Evolutionary conservation across 2,113 vertebrate genomes (phyloP).

Genomic region (Maccullochella peelii): DNA sequence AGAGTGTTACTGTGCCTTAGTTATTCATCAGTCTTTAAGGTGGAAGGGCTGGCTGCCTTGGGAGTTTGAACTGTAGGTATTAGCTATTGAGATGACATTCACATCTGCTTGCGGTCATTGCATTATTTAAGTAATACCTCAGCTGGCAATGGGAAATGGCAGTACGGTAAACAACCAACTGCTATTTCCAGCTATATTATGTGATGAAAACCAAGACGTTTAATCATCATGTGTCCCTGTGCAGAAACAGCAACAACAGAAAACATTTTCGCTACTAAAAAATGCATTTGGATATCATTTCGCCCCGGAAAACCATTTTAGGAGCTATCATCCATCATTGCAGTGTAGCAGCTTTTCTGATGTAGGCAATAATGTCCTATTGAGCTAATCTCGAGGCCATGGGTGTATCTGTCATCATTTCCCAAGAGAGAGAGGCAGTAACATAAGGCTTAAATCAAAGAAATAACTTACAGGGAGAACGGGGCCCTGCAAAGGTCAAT

Average conservation of each 20-base stretch:
- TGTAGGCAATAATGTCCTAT: slow-evolving; percentile 70
- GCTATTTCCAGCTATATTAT: slow-evolving; percentile 61
- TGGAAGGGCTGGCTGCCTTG: slow-evolving; percentile 47
- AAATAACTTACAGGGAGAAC: slow-evolving; percentile 60
- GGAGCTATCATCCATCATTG: slow-evolving; percentile 69
- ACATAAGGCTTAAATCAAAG: slow-evolving; percentile 69
- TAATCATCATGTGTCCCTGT: slow-evolving; percentile 68
- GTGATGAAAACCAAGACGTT: slow-evolving; percentile 49
- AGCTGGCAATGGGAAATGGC: slow-evolving; percentile 54
- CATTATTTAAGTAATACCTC: slow-evolving; percentile 74
- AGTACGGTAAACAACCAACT: slow-evolving; percentile 65
- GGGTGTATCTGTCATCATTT: slow-evolving; percentile 71
- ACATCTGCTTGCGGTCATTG: slow-evolving; percentile 69
- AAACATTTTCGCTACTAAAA: slow-evolving; percentile 68
- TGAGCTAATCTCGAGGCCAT: slow-evolving; percentile 66
- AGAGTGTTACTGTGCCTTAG: slow-evolving; percentile 51
- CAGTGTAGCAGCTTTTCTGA: slow-evolving; percentile 62
- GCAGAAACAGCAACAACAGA: slow-evolving; percentile 53
- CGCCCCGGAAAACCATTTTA: slow-evolving; percentile 63
- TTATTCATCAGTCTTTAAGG: slow-evolving; percentile 66
- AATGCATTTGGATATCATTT: slow-evolving; percentile 71
- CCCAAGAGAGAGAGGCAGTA: slow-evolving; percentile 55
- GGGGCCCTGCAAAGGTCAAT: slow-evolving; percentile 62
- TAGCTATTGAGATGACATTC: slow-evolving; percentile 70
- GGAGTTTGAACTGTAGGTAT: slow-evolving; percentile 60